Evolutionary conservation across 2,113 vertebrate species (phyloP).

Genomic region (Empidonax alnorum): DNA sequence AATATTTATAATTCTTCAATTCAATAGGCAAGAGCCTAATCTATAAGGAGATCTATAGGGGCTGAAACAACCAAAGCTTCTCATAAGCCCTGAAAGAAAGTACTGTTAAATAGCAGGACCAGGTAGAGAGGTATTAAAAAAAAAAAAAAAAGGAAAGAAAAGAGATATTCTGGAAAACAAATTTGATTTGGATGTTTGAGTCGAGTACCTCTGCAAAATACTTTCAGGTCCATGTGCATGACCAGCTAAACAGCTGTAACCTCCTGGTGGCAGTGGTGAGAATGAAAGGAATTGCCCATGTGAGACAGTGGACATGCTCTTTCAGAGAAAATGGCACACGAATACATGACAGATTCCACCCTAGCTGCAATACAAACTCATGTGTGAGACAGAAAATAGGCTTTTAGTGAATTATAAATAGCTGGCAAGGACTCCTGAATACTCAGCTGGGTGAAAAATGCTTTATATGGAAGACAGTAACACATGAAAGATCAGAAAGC

Average conservation of each 20-base stretch:
- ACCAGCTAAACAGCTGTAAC: neutral
- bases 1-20: neutral
- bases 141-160: no score
- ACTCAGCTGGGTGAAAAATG: neutral
- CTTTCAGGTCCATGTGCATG: neutral
- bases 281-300: neutral
- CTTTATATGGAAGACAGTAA: neutral
- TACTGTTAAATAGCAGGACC: neutral
- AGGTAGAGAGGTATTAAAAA: neutral
- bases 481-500: conserved; percentile 11
- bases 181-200: neutral
- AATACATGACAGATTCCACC: neutral
- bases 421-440: neutral
- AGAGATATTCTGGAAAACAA: neutral
- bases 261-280: neutral
- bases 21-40: neutral
- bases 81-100: neutral
- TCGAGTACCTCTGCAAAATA: neutral
- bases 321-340: neutral
- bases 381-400: conserved; percentile 18
- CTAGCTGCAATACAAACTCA: conserved; percentile 16
- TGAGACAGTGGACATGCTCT: neutral
- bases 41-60: neutral
- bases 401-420: conserved; percentile 31
- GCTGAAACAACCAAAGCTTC: neutral